A percentile compares a stretch with the other conserved stretches of the same genome.
These are phyloP conservation scores for Rhadina sibilatrix DNA, from an alignment of 2,113 vertebrate species.

Conservation along the genomic window DNA sequence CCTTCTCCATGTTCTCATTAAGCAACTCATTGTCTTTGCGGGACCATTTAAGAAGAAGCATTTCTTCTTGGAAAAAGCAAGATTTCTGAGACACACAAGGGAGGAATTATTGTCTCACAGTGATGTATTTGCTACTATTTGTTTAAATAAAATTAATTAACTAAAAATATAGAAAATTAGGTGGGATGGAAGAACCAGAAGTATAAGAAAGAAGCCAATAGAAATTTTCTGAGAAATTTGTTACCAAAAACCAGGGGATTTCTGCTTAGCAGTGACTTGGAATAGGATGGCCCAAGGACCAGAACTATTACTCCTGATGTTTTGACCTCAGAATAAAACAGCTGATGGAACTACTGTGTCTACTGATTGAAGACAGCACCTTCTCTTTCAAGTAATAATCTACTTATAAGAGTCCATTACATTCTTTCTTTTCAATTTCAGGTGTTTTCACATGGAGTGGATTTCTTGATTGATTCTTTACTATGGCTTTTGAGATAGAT, in stretches of 20 bases:
- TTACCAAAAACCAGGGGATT: background rate
- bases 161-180: background rate
- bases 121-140: background rate
- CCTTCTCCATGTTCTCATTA: background rate
- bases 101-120: background rate
- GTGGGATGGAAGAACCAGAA: background rate
- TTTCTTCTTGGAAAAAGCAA: background rate
- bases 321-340: background rate
- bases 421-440: background rate
- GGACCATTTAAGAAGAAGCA: background rate
- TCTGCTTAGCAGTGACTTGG: background rate
- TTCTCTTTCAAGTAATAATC: background rate
- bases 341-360: background rate
- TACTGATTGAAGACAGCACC: background rate
- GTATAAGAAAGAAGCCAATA: background rate
- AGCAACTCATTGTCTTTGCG: background rate
- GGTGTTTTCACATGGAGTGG: background rate
- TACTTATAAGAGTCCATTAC: background rate
- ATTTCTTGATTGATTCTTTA: background rate
- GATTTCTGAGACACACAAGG: background rate
- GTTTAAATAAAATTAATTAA: background rate
- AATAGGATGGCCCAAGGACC: background rate
- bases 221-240: background rate
- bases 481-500: background rate
- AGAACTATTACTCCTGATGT: background rate